phyloP scores from a whole-genome alignment of 2,888 invertebrate species.

The Brassicogethes aeneus region DNA sequence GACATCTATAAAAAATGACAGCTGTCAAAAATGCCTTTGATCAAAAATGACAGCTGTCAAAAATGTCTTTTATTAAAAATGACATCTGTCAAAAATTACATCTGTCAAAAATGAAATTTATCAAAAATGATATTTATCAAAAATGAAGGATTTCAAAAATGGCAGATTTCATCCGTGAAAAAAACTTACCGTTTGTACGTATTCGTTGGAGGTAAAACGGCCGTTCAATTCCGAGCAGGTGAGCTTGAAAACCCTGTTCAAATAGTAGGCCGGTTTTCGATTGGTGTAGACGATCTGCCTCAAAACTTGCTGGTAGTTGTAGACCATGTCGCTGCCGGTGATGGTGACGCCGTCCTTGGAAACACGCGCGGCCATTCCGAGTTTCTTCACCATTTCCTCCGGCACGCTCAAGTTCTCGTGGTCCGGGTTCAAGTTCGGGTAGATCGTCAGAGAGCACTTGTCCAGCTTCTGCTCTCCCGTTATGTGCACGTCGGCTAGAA shows the following conservation, averaged over 20 bases:
- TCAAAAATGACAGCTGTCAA: no score
- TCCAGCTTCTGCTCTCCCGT: constrained; percentile 67
- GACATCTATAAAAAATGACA: no score
- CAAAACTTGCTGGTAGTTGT: constrained; percentile 68
- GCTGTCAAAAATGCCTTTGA: no score
- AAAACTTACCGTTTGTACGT: constrained; percentile 73
- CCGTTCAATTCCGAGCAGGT: constrained; percentile 92
- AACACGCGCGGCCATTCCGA: constrained; percentile 62
- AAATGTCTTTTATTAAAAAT: no score
- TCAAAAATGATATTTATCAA: no score
- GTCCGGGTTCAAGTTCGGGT: constrained; percentile 91
- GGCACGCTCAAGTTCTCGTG: constrained; percentile 84
- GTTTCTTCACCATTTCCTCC: constrained; percentile 58
- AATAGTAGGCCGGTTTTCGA: constrained; percentile 90
- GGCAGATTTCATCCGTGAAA: no score
- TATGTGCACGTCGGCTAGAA: constrained; percentile 80
- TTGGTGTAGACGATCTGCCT: constrained; percentile 88
- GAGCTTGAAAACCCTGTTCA: constrained; percentile 91
- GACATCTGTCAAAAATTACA: no score
- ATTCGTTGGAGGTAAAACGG: constrained; percentile 90
- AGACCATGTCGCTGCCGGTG: constrained; percentile 69
- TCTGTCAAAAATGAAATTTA: no score
- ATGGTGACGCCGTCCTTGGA: constrained; percentile 84
- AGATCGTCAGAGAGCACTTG: constrained; percentile 88
- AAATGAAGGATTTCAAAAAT: no score